Evolutionary conservation across 2,113 vertebrate genomes (phyloP).

Genomic region (Pongo abelii): DNA sequence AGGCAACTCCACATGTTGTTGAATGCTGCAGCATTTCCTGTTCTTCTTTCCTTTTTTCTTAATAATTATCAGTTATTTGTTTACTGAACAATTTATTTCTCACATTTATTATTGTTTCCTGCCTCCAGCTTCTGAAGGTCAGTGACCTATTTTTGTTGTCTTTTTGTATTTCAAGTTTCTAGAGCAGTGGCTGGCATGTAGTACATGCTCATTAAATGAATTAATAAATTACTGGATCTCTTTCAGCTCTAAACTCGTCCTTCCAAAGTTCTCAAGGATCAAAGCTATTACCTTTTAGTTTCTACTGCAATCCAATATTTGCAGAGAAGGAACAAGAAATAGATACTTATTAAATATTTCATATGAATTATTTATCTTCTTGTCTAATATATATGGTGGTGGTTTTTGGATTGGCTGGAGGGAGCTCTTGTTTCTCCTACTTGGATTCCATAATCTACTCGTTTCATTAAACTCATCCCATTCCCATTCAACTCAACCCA

Average conservation of each 20-base stretch:
- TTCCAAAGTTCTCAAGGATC: background rate
- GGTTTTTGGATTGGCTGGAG: background rate
- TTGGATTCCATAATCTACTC: background rate
- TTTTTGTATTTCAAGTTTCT: background rate
- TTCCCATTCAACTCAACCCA: background rate
- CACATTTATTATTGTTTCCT: background rate
- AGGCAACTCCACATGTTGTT: background rate
- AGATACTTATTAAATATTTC: background rate
- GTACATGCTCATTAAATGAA: background rate
- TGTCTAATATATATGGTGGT: background rate
- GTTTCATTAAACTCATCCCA: background rate
- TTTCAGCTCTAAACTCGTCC: background rate
- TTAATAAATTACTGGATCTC: background rate
- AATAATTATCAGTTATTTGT: background rate
- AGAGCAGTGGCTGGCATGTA: no score
- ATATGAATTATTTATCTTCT: background rate
- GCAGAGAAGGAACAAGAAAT: background rate
- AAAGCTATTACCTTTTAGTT: background rate
- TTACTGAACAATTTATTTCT: background rate
- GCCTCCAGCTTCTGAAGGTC: background rate
- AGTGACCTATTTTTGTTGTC: background rate
- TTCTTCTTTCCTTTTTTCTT: background rate
- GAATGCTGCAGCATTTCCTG: background rate
- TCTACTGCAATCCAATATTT: background rate
- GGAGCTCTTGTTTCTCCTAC: background rate